phyloP scores from a whole-genome alignment of 1,140 invertebrate genomes.

The Lordiphosa clarofinis region DNA sequence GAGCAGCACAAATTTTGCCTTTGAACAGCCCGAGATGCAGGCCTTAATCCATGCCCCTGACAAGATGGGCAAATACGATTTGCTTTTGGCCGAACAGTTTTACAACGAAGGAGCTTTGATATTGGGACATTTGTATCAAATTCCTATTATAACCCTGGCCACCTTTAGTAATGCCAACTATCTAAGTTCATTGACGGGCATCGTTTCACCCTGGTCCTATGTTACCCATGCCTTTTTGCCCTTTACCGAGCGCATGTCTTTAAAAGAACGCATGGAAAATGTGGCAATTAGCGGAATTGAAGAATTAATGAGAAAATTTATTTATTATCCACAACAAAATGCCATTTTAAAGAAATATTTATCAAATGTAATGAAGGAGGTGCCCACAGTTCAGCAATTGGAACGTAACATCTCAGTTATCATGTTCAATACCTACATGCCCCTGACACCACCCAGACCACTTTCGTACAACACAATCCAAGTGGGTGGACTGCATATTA shows the following conservation, averaged over 20 bases:
- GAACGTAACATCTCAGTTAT: slow-evolving; percentile 61
- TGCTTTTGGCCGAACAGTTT: slow-evolving; percentile 78
- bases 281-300: slow-evolving; percentile 33
- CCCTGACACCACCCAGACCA: slow-evolving; percentile 78
- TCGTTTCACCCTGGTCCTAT: slow-evolving; percentile 69
- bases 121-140: slow-evolving; percentile 76
- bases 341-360: slow-evolving; percentile 64
- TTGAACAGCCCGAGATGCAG: slow-evolving; percentile 72
- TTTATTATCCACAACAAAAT: slow-evolving; percentile 64
- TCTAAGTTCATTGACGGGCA: slow-evolving; percentile 63
- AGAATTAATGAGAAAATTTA: slow-evolving; percentile 41
- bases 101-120: slow-evolving; percentile 77
- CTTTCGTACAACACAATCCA: slow-evolving; percentile 80
- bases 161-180: slow-evolving; percentile 73
- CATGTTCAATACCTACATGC: slow-evolving; percentile 80
- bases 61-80: slow-evolving; percentile 75
- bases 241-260: slow-evolving; percentile 67
- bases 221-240: slow-evolving; percentile 60
- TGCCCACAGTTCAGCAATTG: slow-evolving; percentile 78
- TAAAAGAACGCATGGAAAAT: slow-evolving; percentile 54
- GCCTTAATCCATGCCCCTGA: slow-evolving; percentile 66
- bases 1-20: slow-evolving; percentile 58
- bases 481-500: slow-evolving; percentile 81
- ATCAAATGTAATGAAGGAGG: slow-evolving; percentile 24
- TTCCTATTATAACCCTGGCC: slow-evolving; percentile 64